Base-by-base conservation (phyloP, 2,888 invertebrate genomes). In the Drosophila mulleri region DNA sequence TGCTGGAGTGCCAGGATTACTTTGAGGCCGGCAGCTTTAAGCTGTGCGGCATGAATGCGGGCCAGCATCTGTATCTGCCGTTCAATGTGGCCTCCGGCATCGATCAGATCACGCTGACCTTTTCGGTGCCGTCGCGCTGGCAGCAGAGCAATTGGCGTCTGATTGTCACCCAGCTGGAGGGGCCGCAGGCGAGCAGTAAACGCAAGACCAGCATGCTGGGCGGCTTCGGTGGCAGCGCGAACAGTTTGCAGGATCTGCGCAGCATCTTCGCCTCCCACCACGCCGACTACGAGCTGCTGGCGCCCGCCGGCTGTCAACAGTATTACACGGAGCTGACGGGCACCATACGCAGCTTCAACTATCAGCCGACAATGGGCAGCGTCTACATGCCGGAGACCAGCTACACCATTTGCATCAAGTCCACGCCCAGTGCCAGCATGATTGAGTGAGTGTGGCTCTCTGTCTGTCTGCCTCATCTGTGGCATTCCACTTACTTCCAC, bases 291-390 rank as follows among this genome's bases (percentile, higher is more conserved):
- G 89, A 92, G 14, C 67, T 91, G n/a, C 67, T 93, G 48, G 93
- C 96, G 0, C 96, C 96, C 0, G 93, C 94, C 0, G 96, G 96
- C 45, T 96, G 96, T 57, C 93, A 95, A 20, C 96, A 96, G 80
- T 96, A 94, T 92, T 95, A 94, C 88, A 95, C 95, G 0, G 94
- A 95, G 54, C 89, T 94, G 0, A 85, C 92, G 0, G 95, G 95
- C 0, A 85, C 89, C 8, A 94, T 96, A 70, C 94, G 94, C 65
- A 91, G 91, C 50, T 96, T 96, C 77, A 96, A 95, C 85, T 95
- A 94, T 81, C 94, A 94, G 83, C 87, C 70, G 3, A 93, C 5
- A 93, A 94, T 0, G 73, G 90, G 94, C 0, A 68, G 70, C n/a
- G 74, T 73, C 41, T 95, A 95, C 78, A 94, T 94, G 67, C 94